phyloP scores from a whole-genome alignment of 2,888 invertebrate genomes.

The Clunio marinus region DNA sequence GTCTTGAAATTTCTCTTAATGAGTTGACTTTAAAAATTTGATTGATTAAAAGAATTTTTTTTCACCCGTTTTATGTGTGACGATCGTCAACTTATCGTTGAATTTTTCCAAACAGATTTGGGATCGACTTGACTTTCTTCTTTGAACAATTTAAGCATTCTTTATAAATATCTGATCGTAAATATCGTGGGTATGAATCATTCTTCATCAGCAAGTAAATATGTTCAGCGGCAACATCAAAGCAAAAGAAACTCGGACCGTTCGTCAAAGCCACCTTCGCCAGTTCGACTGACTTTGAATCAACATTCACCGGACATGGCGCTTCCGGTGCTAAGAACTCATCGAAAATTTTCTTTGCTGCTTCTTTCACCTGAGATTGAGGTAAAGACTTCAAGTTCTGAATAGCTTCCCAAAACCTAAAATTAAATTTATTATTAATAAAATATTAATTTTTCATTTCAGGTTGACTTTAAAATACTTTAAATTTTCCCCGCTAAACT shows the following conservation, averaged over 20 bases:
- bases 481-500: slow-evolving; percentile 97
- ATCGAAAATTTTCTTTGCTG: slow-evolving; percentile 83
- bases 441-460: slow-evolving; percentile 2
- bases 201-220: slow-evolving; percentile 99
- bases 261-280: slow-evolving; percentile 72
- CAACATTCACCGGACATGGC: slow-evolving; percentile 94
- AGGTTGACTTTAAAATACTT: slow-evolving; percentile 72
- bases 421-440: slow-evolving; percentile 32
- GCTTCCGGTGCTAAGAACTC: slow-evolving; percentile 94
- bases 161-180: slow-evolving; percentile 98
- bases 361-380: slow-evolving; percentile 73
- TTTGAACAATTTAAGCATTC: slow-evolving; percentile 92
- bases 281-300: slow-evolving; percentile 82
- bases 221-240: slow-evolving; percentile 97
- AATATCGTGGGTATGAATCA: slow-evolving; percentile 95
- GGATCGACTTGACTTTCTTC: slow-evolving; percentile 77
- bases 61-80: slow-evolving; percentile 15
- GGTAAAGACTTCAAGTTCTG: slow-evolving; percentile 88
- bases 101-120: slow-evolving; percentile 49
- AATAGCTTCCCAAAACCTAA: slow-evolving; percentile 91
- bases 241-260: slow-evolving; percentile 86
- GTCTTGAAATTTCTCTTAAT: slow-evolving; percentile 18
- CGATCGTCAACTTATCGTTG: slow-evolving; percentile 23
- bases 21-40: slow-evolving; percentile 17
- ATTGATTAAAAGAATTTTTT: slow-evolving; percentile 21